Conservation (phyloP, 1,140 invertebrate species). For the Drosophila busckii region DNA sequence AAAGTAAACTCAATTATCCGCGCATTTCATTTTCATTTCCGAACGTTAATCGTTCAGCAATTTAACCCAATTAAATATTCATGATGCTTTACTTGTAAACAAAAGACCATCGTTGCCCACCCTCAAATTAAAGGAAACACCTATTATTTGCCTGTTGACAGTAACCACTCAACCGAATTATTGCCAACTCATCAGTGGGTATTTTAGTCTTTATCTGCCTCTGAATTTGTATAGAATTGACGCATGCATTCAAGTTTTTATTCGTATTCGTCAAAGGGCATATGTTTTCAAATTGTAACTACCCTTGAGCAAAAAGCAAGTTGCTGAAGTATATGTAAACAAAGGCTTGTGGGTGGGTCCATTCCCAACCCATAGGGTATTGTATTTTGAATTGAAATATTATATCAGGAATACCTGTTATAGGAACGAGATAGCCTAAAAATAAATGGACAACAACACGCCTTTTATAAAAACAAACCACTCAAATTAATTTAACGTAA, state of each 20-base stretch:
- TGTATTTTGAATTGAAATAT: slow-evolving; percentile 39
- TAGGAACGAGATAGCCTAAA: too few species aligned
- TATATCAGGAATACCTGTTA: slow-evolving; percentile 22
- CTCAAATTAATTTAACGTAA: slow-evolving; percentile 59
- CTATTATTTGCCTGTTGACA: slow-evolving; percentile 75
- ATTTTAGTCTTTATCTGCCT: slow-evolving; percentile 65
- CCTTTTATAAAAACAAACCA: slow-evolving; percentile 45
- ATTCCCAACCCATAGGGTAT: neutral
- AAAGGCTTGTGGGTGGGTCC: slow-evolving; percentile 22
- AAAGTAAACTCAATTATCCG: slow-evolving; percentile 75
- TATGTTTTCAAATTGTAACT: slow-evolving; percentile 53
- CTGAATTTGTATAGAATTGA: slow-evolving; percentile 8
- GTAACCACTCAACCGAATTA: slow-evolving; percentile 73
- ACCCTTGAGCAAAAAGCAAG: slow-evolving; percentile 25
- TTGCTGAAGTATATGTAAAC: slow-evolving; percentile 4
- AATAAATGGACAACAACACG: slow-evolving; percentile 16
- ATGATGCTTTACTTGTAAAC: slow-evolving; percentile 69
- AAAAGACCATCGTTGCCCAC: slow-evolving; percentile 61
- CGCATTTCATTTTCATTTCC: slow-evolving; percentile 52
- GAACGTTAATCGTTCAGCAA: slow-evolving; percentile 71
- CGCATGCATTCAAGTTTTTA: too few species aligned
- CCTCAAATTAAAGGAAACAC: slow-evolving; percentile 59
- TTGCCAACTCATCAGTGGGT: slow-evolving; percentile 73
- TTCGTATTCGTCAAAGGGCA: slow-evolving; percentile 45
- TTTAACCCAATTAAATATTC: slow-evolving; percentile 75